Evolutionary conservation across 2,113 vertebrate genomes (phyloP).

Genomic region (Protomyctophum bolini): DNA sequence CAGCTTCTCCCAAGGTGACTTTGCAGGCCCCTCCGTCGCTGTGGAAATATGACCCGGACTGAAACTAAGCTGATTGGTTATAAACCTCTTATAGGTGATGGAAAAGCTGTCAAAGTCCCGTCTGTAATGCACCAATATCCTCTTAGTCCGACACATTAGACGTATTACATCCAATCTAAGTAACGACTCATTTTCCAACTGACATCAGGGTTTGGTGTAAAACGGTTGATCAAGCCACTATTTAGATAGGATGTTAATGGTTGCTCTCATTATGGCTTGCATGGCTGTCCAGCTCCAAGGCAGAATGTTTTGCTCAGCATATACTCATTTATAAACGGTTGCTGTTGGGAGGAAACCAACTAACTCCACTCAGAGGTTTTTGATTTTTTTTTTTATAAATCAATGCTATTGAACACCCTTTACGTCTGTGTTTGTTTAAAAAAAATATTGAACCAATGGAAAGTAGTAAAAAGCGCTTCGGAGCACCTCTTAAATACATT

Average conservation of each 20-base stretch:
- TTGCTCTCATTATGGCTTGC: constrained; percentile 41
- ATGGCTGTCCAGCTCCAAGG: constrained; percentile 30
- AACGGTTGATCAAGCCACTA: constrained; percentile 37
- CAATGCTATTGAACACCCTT: too few relatives aligned
- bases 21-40: background rate
- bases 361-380: too few relatives aligned
- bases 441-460: too few relatives aligned
- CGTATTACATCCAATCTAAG: constrained; percentile 21
- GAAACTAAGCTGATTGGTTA: constrained; percentile 54
- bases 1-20: background rate
- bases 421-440: too few relatives aligned
- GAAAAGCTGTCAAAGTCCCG: constrained; percentile 29
- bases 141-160: constrained; percentile 37
- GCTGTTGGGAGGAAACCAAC: too few relatives aligned
- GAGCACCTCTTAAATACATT: too few relatives aligned
- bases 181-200: constrained; percentile 1
- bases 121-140: constrained; percentile 38
- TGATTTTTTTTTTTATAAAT: too few relatives aligned
- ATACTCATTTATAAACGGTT: too few relatives aligned
- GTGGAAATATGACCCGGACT: constrained; percentile 18
- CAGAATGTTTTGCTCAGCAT: constrained; percentile 40
- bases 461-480: too few relatives aligned
- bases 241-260: constrained; percentile 41
- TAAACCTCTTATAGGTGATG: constrained; percentile 56
- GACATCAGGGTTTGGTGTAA: background rate